Evolutionary conservation across 1,140 invertebrate species (phyloP), one percentile per base, ranked within the genome.

Genomic region (Lordiphosa mommai): DNA sequence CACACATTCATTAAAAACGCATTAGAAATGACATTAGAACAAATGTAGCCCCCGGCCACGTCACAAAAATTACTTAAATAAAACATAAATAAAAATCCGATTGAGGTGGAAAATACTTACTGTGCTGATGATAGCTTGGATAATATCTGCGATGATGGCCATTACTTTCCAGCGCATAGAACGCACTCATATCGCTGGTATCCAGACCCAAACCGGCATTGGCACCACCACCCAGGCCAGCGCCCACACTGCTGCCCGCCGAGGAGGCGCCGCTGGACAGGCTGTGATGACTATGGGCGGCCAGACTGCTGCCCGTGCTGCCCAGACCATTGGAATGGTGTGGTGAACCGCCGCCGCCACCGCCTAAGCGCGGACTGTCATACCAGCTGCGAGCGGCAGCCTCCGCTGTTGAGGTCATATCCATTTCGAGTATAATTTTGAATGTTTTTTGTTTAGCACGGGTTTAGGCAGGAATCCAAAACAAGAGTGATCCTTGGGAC

Each of bases 341-440:
- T 59, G 87, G 87, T 20, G 87, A 88, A 37, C 87, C 73, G 33
- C 72, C 73, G 33, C 73, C 72, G 29, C 72, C 72, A 40, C 85
- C 80, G 34, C 86, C 82, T 61, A 88, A 71, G 40, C 88, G 86
- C 67, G 87, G 88, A 88, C 73, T 88, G 29, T 88, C 88, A 36
- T 88, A 88, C 88, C 88, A 88, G 72, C 88, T 88, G 76, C 88
- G 87, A 50, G 87, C 87, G 76, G 87, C 87, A 86, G 87, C 87
- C 77, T 88, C 88, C 74, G 88, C 88, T 77, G 88, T 88, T 73
- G 88, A 88, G 66, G 87, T 88, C 88, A 88, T 88, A 87, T 88
- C 88, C 88, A 88, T 88, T 85, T 88, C 85, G 84, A 88, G 86
- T 85, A 88, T 88, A 88, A 88, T 88, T 82, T 88, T 88, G 86